phyloP scores from a whole-genome alignment of 1,140 invertebrate genomes.

The Chironomus striatipennis region DNA sequence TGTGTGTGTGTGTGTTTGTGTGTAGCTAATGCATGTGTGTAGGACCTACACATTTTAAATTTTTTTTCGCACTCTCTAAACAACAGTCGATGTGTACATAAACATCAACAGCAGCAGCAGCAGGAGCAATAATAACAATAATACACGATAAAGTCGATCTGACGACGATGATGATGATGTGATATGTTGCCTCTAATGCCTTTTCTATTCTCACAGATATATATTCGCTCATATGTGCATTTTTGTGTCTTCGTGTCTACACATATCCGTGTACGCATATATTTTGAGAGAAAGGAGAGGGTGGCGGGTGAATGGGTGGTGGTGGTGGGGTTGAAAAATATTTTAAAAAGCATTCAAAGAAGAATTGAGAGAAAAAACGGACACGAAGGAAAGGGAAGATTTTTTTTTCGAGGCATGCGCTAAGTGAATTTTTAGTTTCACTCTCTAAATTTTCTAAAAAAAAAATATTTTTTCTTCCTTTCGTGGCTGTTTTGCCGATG shows the following conservation, averaged over 20 bases:
- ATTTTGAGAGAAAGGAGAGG: not conserved
- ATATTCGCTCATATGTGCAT: not conserved
- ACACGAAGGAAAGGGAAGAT: too few species aligned
- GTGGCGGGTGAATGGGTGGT: not conserved
- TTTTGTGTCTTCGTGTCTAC: not conserved
- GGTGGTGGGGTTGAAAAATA: not conserved
- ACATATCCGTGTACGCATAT: not conserved
- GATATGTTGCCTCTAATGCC: not conserved
- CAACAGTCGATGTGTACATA: not conserved
- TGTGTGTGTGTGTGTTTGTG: not conserved
- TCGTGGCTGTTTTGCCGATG: too few species aligned
- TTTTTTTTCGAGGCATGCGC: too few species aligned
- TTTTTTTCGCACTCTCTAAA: not conserved
- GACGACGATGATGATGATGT: not conserved
- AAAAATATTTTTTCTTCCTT: too few species aligned
- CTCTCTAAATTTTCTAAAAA: too few species aligned
- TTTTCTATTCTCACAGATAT: constrained; percentile 12
- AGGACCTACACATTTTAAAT: not conserved
- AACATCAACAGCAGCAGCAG: too few species aligned
- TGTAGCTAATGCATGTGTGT: not conserved
- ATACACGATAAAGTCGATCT: not conserved
- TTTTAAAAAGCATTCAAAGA: not conserved
- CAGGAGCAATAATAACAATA: not conserved
- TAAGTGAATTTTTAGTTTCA: too few species aligned
- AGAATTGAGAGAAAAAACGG: too few species aligned